These are phyloP conservation scores for Acanthococcus lagerstroemiae DNA, from an alignment of 2,888 invertebrate species.

Conservation along the genomic window DNA sequence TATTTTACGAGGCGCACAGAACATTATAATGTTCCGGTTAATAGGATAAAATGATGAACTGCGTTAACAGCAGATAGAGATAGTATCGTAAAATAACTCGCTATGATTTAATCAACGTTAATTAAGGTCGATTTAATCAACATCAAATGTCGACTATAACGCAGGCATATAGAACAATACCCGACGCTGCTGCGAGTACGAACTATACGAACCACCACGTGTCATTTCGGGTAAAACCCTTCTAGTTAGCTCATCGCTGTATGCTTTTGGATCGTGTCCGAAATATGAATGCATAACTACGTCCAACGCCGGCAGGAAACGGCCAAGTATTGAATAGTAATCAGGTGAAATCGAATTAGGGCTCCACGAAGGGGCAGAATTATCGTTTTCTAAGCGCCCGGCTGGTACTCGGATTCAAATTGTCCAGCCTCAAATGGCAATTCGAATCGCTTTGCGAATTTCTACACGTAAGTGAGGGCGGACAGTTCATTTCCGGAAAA, in stretches of 20 bases:
- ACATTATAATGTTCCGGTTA: constrained; percentile 24
- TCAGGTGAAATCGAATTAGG: no score
- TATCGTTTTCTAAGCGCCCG: no score
- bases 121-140: constrained; percentile 32
- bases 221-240: constrained; percentile 21
- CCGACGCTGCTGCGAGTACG: constrained; percentile 6
- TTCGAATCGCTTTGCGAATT: no score
- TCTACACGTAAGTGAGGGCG: no score
- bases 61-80: constrained; percentile 25
- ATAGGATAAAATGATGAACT: constrained; percentile 28
- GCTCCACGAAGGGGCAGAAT: no score
- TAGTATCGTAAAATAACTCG: constrained; percentile 31
- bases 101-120: constrained; percentile 31
- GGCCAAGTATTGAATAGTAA: no score
- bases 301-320: no score
- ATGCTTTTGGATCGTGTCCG: constrained; percentile 3
- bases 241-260: constrained; percentile 3
- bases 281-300: constrained; percentile 13
- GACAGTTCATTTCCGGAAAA: no score
- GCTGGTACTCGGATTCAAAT: no score
- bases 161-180: constrained; percentile 23
- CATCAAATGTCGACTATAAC: constrained; percentile 21
- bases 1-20: no score
- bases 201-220: constrained; percentile 12
- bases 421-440: no score